A percentile compares a stretch with the other conserved stretches of the same genome.
phyloP scores from a whole-genome alignment of 1,140 invertebrate genomes.

The Drosophila cardini region DNA sequence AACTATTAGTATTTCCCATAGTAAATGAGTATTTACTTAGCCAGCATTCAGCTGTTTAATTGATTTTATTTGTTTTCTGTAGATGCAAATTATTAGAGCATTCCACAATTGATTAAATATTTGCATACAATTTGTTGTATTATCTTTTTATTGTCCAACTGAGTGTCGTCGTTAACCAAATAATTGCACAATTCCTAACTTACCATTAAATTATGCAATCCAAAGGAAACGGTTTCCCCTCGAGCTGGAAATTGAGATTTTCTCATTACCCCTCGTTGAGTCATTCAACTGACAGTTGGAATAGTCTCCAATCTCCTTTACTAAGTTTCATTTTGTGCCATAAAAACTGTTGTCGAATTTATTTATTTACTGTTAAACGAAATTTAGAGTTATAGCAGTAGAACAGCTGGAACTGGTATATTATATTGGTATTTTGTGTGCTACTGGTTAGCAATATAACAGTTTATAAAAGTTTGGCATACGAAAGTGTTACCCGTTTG shows the following conservation, averaged over 20 bases:
- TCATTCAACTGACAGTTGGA: neutral
- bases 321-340: neutral
- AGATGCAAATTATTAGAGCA: neutral
- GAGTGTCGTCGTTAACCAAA: neutral
- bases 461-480: neutral
- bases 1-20: neutral
- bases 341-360: neutral
- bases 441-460: neutral
- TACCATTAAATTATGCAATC: neutral
- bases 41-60: conserved; percentile 11
- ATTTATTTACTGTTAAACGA: neutral
- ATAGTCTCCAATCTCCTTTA: neutral
- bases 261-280: neutral
- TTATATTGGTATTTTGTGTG: neutral
- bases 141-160: no score
- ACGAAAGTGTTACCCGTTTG: neutral
- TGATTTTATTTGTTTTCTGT: conserved; percentile 16
- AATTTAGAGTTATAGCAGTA: neutral
- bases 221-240: neutral
- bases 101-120: conserved; percentile 31
- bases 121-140: neutral
- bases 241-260: neutral
- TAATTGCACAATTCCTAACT: neutral
- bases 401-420: neutral
- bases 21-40: neutral